Evolutionary conservation across 1,140 invertebrate species (phyloP), one percentile per base, ranked within the genome.

Genomic region (Adoxophyes honmai): DNA sequence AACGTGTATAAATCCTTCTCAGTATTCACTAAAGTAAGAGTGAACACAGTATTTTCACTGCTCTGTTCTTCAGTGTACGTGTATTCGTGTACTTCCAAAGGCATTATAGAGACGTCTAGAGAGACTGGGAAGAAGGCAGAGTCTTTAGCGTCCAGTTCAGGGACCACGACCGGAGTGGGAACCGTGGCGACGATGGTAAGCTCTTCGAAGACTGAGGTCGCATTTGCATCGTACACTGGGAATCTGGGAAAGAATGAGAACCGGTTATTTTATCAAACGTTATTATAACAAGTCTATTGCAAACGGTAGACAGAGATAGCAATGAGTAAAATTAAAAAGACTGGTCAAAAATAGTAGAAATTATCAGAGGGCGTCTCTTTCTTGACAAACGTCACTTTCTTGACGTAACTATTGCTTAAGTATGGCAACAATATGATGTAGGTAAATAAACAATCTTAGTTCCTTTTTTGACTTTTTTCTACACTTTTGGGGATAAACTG

Each of bases 51-150:
- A 0, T 28, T 21, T 8, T 48, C 58, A 0, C 52, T 59, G 0
- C 59, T 16, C 1, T 38, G 33, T 4, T 10, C 21, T 33, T 53
- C 42, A 9, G 55, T 61, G 44, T 75, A 88, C 0, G 56, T 58
- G 35, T 66, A 88, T 4, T 77, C 62, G 6, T 60, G 38, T 8
- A 72, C 28, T 36, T 78, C 64, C 6, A 90, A 62, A n/a, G 88
- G 84, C 68, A 86, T 73, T 9, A 85, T 79, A 6, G 67, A 57
- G 0, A 73, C 73, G n/a, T 72, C 64, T n/a, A 84, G 44, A 14
- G 86, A 72, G 0, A 88, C 59, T 1, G 88, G 86, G 59, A 72
- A 83, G 34, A 80, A 81, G 0, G 68, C 60, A 0, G 73, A 71
- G 28, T 84, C 66, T 11, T 63, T 58, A 0, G 77, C 70, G 13